Conservation (phyloP, 2,888 invertebrate genomes). For the Thera britannica region DNA sequence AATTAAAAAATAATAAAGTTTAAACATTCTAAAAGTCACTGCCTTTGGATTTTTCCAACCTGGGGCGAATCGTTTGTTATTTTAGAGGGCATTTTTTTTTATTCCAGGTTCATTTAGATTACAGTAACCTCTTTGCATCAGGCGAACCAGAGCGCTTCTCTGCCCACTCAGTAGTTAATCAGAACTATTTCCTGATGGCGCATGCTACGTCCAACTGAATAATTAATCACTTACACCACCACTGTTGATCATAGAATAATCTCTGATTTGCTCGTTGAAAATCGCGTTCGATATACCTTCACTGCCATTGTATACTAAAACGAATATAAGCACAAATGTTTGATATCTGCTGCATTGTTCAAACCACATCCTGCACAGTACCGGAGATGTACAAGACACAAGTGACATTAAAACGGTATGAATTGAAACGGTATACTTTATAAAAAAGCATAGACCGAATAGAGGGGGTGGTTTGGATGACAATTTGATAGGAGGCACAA, state of each 20-base stretch:
- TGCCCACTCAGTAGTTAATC: no score
- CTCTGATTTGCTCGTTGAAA: constrained; percentile 68
- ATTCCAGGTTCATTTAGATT: no score
- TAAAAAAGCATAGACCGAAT: constrained; percentile 59
- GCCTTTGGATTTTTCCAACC: no score
- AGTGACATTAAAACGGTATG: constrained; percentile 33
- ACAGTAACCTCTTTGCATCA: no score
- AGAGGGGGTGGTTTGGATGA: constrained; percentile 65
- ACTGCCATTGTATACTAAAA: constrained; percentile 41
- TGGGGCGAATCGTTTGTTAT: no score
- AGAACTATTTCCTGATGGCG: no score
- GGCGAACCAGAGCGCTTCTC: no score
- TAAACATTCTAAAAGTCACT: no score
- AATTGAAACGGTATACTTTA: constrained; percentile 62
- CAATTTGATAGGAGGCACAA: constrained; percentile 73
- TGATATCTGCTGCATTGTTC: constrained; percentile 25
- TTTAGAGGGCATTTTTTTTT: no score
- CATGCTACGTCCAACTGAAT: not conserved
- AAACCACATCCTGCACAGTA: constrained; percentile 46
- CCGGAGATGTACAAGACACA: constrained; percentile 22
- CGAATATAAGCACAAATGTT: constrained; percentile 35
- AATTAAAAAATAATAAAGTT: no score
- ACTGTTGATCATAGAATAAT: constrained; percentile 60
- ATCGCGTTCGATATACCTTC: constrained; percentile 53
- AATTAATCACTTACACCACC: constrained; percentile 56